Conservation (phyloP, 1,140 invertebrate genomes). For the Popillia japonica region DNA sequence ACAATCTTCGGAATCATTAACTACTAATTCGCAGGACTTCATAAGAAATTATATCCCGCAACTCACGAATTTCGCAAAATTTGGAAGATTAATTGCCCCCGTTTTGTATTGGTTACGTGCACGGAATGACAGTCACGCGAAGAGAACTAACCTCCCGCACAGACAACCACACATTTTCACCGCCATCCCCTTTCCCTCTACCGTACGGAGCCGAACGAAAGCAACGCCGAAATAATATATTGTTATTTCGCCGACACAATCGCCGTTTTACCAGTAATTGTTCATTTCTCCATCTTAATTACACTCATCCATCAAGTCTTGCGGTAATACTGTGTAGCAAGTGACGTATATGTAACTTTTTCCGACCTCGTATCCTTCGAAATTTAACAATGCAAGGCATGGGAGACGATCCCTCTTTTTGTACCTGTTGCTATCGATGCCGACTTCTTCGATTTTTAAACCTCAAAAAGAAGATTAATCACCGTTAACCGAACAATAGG, state of each 20-base stretch:
- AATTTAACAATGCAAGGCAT: neutral
- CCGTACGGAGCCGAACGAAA: too few species aligned
- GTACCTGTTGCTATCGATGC: neutral
- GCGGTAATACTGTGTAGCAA: neutral
- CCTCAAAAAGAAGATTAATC: neutral
- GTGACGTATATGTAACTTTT: neutral
- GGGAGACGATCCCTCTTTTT: neutral
- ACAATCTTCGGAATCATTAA: too few species aligned
- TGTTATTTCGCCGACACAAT: neutral
- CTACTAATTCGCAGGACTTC: too few species aligned
- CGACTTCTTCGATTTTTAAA: neutral
- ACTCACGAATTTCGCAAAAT: neutral
- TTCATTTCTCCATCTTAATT: neutral
- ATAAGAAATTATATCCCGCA: too few species aligned
- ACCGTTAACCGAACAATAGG: neutral
- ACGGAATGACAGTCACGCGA: neutral
- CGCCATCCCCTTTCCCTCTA: too few species aligned
- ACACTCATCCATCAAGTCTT: neutral
- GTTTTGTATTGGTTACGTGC: conserved; percentile 5
- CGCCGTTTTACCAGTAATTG: neutral
- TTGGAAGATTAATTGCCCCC: neutral
- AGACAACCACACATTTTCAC: neutral
- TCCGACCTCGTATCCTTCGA: neutral
- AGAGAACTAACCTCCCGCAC: neutral
- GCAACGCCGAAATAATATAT: neutral